Evolutionary conservation across 2,888 invertebrate genomes (phyloP).

Genomic region (Nudaria mundana): DNA sequence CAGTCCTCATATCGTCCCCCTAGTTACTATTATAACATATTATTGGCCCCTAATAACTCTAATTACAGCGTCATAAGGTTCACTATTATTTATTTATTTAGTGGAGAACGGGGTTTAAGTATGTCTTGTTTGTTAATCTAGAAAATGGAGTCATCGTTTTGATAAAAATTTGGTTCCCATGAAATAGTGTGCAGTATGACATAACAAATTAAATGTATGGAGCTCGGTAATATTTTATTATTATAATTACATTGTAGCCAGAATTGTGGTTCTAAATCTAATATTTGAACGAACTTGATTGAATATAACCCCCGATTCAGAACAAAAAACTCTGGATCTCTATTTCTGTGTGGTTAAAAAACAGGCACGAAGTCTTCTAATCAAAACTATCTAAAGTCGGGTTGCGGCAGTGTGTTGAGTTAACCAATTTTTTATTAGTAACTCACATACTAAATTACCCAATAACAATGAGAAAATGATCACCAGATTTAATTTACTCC

Average conservation of each 20-base stretch:
- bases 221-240: not conserved
- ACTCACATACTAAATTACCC: too few relatives aligned
- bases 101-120: constrained; percentile 40
- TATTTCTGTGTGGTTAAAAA: too few relatives aligned
- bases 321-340: too few relatives aligned
- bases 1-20: constrained; percentile 58
- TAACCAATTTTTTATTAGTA: too few relatives aligned
- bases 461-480: too few relatives aligned
- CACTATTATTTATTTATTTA: constrained; percentile 12
- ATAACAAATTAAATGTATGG: not conserved
- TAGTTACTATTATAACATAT: constrained; percentile 18
- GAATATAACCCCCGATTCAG: too few relatives aligned
- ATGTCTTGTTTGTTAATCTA: constrained; percentile 64
- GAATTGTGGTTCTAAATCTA: too few relatives aligned
- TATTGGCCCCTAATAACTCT: constrained; percentile 14
- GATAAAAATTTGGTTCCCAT: constrained; percentile 47
- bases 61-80: constrained; percentile 26
- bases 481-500: too few relatives aligned
- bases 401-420: too few relatives aligned
- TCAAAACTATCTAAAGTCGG: too few relatives aligned
- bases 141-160: constrained; percentile 49
- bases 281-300: too few relatives aligned
- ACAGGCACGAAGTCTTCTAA: too few relatives aligned
- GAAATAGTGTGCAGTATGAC: constrained; percentile 21
- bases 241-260: not conserved